Percentiles rank a stretch among this genome's conserved stretches.
Evolutionary conservation across 2,113 vertebrate genomes (phyloP).

Genomic region (Serinus canaria): DNA sequence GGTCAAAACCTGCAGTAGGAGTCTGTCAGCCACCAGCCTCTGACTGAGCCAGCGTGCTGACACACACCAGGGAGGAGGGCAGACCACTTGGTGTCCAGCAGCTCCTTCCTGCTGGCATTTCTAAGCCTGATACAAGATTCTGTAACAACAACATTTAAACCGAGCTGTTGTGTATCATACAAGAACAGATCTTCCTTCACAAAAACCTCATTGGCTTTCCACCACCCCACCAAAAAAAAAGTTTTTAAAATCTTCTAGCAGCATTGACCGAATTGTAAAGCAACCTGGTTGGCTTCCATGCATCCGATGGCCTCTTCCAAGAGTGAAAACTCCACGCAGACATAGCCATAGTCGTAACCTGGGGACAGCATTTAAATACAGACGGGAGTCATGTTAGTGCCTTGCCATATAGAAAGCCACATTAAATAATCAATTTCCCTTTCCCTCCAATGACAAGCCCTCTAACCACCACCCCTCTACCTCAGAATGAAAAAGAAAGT

Average conservation of each 20-base stretch:
- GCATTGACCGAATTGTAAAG: conserved; percentile 97
- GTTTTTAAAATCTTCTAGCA: conserved; percentile 81
- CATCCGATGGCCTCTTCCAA: conserved; percentile 99
- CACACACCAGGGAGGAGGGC: conserved; percentile 7
- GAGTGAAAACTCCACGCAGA: conserved; percentile 99
- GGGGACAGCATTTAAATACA: conserved; percentile 99
- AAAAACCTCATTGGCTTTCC: conserved; percentile 58
- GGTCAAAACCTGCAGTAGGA: conserved; percentile 20
- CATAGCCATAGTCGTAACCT: conserved; percentile 99
- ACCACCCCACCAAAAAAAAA: conserved; percentile 79
- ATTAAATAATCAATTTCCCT: conserved; percentile 72
- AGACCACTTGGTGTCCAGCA: neutral
- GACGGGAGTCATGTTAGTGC: conserved; percentile 99
- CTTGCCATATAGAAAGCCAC: conserved; percentile 76
- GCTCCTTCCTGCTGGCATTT: conserved; percentile 19
- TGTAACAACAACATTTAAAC: conserved; percentile 52
- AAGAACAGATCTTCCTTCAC: conserved; percentile 65
- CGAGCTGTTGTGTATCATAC: neutral
- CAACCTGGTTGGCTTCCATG: conserved; percentile 99
- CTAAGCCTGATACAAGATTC: conserved; percentile 38
- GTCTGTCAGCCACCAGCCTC: conserved; percentile 15
- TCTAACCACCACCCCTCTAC: conserved; percentile 52
- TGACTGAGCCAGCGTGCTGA: neutral
- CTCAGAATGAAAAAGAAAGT: conserved; percentile 44
- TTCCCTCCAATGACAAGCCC: conserved; percentile 71